Percentiles rank a stretch among this genome's conserved stretches.
These are phyloP conservation scores for Anastrepha ludens DNA, from an alignment of 1,140 invertebrate species.

Conservation along the genomic window DNA sequence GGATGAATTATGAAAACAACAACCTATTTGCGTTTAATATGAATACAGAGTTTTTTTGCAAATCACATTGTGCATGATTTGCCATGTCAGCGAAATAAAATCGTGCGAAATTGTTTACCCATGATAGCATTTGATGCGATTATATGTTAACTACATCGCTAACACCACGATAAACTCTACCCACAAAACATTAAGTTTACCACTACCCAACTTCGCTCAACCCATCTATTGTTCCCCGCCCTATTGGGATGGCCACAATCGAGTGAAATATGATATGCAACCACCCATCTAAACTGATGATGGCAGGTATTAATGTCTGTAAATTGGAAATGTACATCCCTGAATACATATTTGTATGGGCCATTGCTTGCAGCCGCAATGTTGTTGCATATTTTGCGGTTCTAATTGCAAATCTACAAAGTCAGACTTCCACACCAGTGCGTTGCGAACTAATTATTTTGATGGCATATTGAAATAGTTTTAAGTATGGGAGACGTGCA, in stretches of 20 bases:
- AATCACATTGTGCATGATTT: constrained; percentile 17
- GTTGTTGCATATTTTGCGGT: constrained; percentile 36
- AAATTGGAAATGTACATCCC: not conserved
- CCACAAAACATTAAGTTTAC: too few relatives aligned
- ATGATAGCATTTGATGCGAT: constrained; percentile 36
- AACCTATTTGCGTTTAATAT: constrained; percentile 4
- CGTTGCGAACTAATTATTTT: constrained; percentile 37
- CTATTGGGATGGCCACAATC: not conserved
- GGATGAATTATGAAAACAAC: constrained; percentile 8
- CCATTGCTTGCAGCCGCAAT: constrained; percentile 34
- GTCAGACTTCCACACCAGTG: constrained; percentile 28
- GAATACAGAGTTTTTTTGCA: constrained; percentile 3
- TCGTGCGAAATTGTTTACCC: constrained; percentile 25
- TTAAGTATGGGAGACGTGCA: not conserved
- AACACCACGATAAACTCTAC: constrained; percentile 6
- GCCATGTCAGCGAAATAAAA: constrained; percentile 36
- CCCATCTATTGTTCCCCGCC: too few relatives aligned
- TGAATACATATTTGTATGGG: not conserved
- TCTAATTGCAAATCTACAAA: constrained; percentile 37
- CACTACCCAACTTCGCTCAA: not conserved
- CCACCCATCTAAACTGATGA: constrained; percentile 4
- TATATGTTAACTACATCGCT: constrained; percentile 2
- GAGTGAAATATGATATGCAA: not conserved
- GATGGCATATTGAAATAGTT: constrained; percentile 37
- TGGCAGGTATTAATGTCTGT: not conserved